Conservation (phyloP, 2,113 vertebrate species). For the Albula glossodonta region DNA sequence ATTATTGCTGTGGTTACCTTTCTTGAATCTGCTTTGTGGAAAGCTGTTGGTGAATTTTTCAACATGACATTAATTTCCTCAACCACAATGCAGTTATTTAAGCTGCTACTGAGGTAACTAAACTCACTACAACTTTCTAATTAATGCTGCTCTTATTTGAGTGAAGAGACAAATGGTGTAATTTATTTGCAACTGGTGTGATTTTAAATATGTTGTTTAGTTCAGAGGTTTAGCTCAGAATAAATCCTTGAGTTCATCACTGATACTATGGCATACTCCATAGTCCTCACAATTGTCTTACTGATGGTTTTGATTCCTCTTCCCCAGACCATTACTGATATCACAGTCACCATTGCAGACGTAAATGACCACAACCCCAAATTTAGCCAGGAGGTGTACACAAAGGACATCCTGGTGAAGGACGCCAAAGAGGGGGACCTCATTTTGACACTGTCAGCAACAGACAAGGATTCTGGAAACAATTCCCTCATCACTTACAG, state of each 20-base stretch:
- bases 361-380: constrained; percentile 68
- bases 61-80: too few relatives aligned
- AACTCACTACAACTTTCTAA: too few relatives aligned
- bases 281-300: not conserved
- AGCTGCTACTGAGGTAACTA: too few relatives aligned
- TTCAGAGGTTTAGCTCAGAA: not conserved
- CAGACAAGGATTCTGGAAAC: constrained; percentile 58
- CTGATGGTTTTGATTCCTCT: constrained; percentile 26
- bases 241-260: not conserved
- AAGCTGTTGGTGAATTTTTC: too few relatives aligned
- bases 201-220: too few relatives aligned
- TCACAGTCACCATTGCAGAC: constrained; percentile 64
- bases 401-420: constrained; percentile 39
- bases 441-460: constrained; percentile 57
- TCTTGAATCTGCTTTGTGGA: too few relatives aligned
- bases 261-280: not conserved
- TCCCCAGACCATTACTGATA: constrained; percentile 65
- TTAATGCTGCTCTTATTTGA: too few relatives aligned
- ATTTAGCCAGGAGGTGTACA: constrained; percentile 58
- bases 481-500: constrained; percentile 65
- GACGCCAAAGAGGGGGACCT: constrained; percentile 51
- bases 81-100: too few relatives aligned
- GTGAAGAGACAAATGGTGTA: too few relatives aligned
- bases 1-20: too few relatives aligned
- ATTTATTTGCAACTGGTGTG: too few relatives aligned